Conservation (phyloP, 1,140 invertebrate genomes). For the Wasmannia auropunctata region DNA sequence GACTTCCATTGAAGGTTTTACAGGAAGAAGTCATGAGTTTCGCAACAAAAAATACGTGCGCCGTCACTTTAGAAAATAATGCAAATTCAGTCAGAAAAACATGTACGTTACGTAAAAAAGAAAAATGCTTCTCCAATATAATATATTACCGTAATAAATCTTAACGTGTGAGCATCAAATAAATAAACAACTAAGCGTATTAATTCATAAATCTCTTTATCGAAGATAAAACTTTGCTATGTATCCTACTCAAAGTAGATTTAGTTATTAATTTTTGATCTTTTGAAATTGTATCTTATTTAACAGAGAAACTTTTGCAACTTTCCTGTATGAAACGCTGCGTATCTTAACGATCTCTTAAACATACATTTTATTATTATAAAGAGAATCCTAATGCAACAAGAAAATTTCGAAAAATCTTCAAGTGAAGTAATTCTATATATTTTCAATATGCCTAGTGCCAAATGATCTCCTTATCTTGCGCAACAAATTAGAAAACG, state of each 20-base stretch:
- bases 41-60: not conserved
- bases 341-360: not conserved
- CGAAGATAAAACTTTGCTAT: not conserved
- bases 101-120: not conserved
- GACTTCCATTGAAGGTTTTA: not conserved
- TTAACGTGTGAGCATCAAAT: not conserved
- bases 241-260: not conserved
- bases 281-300: not conserved
- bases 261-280: not conserved
- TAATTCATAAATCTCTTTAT: not conserved
- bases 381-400: not conserved
- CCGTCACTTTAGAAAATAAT: not conserved
- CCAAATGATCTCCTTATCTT: constrained; percentile 29
- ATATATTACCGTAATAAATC: not conserved
- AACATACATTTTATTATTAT: not conserved
- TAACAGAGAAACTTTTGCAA: not conserved
- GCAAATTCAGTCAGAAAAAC: not conserved
- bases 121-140: too few species aligned
- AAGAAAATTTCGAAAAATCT: not conserved
- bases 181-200: not conserved
- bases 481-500: constrained; percentile 38
- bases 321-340: not conserved
- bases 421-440: not conserved
- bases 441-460: not conserved
- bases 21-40: not conserved